Evolutionary conservation across 1,140 invertebrate species (phyloP).

Genomic region (Mamestra configurata): DNA sequence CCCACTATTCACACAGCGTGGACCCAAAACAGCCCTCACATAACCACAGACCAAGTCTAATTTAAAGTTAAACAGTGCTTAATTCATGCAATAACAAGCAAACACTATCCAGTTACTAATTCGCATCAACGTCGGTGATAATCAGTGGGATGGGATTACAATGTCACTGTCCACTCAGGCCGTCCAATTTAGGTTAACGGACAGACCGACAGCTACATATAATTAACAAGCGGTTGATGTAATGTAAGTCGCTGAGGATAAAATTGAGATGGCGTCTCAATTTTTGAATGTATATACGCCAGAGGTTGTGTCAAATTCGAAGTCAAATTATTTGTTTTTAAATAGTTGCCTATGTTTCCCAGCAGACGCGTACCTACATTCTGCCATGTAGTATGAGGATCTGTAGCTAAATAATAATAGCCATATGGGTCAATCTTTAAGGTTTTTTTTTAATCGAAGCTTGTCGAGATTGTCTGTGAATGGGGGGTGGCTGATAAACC

Average conservation of each 20-base stretch:
- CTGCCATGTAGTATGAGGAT: too few relatives aligned
- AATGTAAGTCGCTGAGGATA: not conserved
- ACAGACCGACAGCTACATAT: slow-evolving; percentile 42
- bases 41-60: not conserved
- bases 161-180: slow-evolving; percentile 42
- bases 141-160: slow-evolving; percentile 47
- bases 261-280: not conserved
- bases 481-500: too few relatives aligned
- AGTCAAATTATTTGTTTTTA: too few relatives aligned
- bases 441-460: too few relatives aligned
- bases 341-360: too few relatives aligned
- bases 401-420: too few relatives aligned
- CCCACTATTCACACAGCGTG: too few relatives aligned
- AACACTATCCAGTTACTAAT: slow-evolving; percentile 27
- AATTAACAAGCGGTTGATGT: slow-evolving; percentile 37
- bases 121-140: slow-evolving; percentile 43
- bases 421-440: too few relatives aligned
- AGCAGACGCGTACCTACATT: too few relatives aligned
- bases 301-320: too few relatives aligned
- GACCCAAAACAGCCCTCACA: not conserved
- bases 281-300: too few relatives aligned
- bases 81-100: slow-evolving; percentile 10
- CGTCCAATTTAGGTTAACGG: slow-evolving; percentile 49
- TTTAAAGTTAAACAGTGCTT: not conserved
- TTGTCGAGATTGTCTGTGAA: too few relatives aligned